Evolutionary conservation across 2,113 vertebrate species (phyloP), one percentile per base, ranked within the genome.

Genomic region (Xiphophorus couchianus): DNA sequence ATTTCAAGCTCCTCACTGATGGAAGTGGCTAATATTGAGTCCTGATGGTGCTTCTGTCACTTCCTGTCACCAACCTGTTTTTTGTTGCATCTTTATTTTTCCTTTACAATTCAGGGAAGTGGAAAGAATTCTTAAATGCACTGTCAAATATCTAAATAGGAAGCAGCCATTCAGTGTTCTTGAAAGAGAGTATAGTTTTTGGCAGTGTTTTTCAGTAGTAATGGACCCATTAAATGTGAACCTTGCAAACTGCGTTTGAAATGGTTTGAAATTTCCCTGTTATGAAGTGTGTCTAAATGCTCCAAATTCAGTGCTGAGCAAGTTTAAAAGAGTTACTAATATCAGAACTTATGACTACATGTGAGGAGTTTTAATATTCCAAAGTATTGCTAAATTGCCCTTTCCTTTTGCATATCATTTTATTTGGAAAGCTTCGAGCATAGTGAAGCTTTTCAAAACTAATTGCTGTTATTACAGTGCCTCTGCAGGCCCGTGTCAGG

Each of bases 391-490:
- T 76, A 76, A 83, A 85, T 81, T 33, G 33, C 65, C 39, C 35
- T 66, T 67, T 65, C 13, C 28, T 68, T 61, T 30, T 69, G 31
- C 66, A 65, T 62, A 74, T 84, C 61, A 81, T 84, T 83, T 83
- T 89, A 28, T 80, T 82, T 17, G 31, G 42, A 70, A 68, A 84
- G 81, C 70, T 86, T 58, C 64, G 48, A 73, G 74, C 74, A 72
- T 69, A 74, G 71, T 68, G 17, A 54, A 54, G 77, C 72, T 70
- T 39, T 80, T 81, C 48, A 19, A 29, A 13, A 22, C 76, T 86
- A 81, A 89, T 88, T 85, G 75, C 69, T 90, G 48, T 78, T 82
- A 77, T 81, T 73, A 73, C 77, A 62, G 66, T 84, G 71, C 48
- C 71, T 65, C 72, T 75, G 71, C 54, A 77, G 71, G 63, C 69